Evolutionary conservation across 2,888 invertebrate genomes (phyloP), one percentile per base, ranked within the genome.

Genomic region (Brachyptera risi): DNA sequence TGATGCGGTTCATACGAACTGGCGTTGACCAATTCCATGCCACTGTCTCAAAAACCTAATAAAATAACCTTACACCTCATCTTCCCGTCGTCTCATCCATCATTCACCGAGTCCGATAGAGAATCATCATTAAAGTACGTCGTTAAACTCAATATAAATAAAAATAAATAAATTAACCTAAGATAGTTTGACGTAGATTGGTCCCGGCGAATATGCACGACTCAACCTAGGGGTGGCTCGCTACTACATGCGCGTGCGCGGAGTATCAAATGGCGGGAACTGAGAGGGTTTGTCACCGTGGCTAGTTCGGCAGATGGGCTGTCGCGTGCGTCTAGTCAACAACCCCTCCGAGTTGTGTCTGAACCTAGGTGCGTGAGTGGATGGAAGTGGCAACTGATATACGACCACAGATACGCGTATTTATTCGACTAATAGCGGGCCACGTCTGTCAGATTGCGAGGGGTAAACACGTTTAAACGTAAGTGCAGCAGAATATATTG

Each of bases 271-370:
- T 31, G 31, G 31, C 31, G 31, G 31, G 31, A 31, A 31, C 31
- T 5, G 31, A 31, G 31, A 31, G 31, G 31, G 31, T 31, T 31
- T 5, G 7, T 31, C 5, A 31, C 31, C 31, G 11, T 11, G 7
- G 7, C 11, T 31, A 31, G 31, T 11, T 31, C 24, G 42, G 5
- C 47, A 47, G 47, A 47, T 24, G 47, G 21, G 7, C 24, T 17
- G 23, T 47, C 47, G 47, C 47, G 47, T 47, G 47, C 47, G 47
- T 23, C 23, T n/a, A 9, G 23, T 21, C 3, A 44, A 47, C 47
- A n/a, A 7, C 1, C 47, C 21, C 31, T 31, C 11, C 31, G 31
- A n/a, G n/a, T n/a, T n/a, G n/a, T n/a, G n/a, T n/a, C n/a, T n/a
- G n/a, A n/a, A n/a, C n/a, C n/a, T n/a, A n/a, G n/a, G n/a, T n/a